These are phyloP conservation scores for Columba janthina DNA, from an alignment of 2,113 vertebrate genomes.

Conservation along the genomic window DNA sequence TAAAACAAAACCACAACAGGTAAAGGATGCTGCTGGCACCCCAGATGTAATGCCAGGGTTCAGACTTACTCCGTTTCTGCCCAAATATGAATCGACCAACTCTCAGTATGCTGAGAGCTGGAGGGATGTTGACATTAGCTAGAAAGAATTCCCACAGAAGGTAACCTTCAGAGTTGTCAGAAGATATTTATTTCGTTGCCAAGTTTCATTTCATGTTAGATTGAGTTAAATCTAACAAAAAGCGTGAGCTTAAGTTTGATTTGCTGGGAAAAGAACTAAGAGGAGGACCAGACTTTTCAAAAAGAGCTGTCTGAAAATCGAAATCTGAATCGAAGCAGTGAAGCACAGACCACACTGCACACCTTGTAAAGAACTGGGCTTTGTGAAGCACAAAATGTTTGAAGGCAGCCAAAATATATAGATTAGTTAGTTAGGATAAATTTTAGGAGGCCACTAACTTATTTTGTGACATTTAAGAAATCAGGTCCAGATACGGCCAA, in stretches of 20 bases:
- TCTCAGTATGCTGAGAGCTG: background rate
- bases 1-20: background rate
- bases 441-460: background rate
- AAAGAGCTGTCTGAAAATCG: background rate
- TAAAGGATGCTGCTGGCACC: background rate
- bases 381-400: background rate
- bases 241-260: background rate
- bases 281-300: background rate
- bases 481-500: background rate
- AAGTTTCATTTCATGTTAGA: slow-evolving; percentile 47
- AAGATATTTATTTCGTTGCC: slow-evolving; percentile 34
- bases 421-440: background rate
- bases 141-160: slow-evolving; percentile 57
- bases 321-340: background rate
- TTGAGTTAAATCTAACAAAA: slow-evolving; percentile 55
- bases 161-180: slow-evolving; percentile 56
- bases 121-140: slow-evolving; percentile 58
- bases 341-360: background rate
- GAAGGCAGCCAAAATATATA: background rate
- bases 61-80: background rate
- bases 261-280: slow-evolving; percentile 27
- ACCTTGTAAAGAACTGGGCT: background rate
- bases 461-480: background rate
- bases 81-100: background rate
- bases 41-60: background rate